Base-by-base conservation (phyloP, 2,797 vertebrate genomes). In the Argentina silus region DNA sequence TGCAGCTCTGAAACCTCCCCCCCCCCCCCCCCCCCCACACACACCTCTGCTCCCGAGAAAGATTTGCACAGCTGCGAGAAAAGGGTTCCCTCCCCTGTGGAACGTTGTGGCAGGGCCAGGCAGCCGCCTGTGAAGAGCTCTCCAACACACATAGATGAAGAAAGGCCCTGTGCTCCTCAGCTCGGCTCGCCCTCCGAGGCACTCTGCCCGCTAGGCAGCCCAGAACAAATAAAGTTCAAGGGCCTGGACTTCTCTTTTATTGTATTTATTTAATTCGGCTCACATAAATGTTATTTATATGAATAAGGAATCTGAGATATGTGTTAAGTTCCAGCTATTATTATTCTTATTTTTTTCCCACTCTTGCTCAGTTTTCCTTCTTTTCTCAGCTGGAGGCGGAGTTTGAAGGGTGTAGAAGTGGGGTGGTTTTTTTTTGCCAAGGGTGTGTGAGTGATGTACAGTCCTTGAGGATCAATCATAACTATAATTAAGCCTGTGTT, bases 31-130 rank as follows among this genome's bases (percentile, higher is more conserved):
- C 19, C 45, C 48, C 45, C 42, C 61, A 53, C 27, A 60, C 62
- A 74, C 63, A 70, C 48, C 86, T 85, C 76, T 73, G 87, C 87
- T 88, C 83, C 86, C 73, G 84, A 81, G 88, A 86, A 92, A 94
- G 92, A 93, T 95, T 95, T 95, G 93, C 91, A 94, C 93, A 95
- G 95, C 94, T 95, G 94, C 88, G 81, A 85, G 73, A 72, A 36
- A 87, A 86, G 83, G 77, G 88, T 91, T 88, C 88, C 90, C 90
- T 94, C 90, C 89, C 85, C 90, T 77, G 83, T 85, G 88, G 76
- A 90, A 80, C 72, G 84, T 84, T 36, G 27, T 4, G 27, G 27
- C 27, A 36, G 27, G 27, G 27, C 85, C 87, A 85, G 69, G 85
- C 82, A 67, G 74, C 81, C 84, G 78, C 82, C 88, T 90, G 81